Evolutionary conservation across 2,113 vertebrate species (phyloP).

Genomic region (Proterorhinus semilunaris): DNA sequence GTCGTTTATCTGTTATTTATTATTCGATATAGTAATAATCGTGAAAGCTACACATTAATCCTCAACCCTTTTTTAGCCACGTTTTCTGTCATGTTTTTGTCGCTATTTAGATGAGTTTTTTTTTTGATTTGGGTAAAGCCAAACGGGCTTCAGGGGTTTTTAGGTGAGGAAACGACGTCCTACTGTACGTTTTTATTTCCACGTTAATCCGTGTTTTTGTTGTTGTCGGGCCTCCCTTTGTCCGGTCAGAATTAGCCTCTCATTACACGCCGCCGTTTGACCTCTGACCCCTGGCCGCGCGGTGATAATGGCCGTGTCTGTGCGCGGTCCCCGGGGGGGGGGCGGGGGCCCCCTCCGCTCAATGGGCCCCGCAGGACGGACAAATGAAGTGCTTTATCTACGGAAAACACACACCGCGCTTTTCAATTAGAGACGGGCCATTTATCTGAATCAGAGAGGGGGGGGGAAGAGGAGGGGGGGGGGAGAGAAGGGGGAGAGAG

Average conservation of each 20-base stretch:
- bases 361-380: neutral
- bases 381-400: neutral
- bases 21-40: too few species aligned
- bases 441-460: neutral
- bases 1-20: too few species aligned
- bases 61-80: too few species aligned
- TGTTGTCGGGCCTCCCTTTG: neutral
- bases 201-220: too few species aligned
- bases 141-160: too few species aligned
- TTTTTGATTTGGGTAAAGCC: too few species aligned
- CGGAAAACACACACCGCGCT: neutral
- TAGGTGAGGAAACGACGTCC: too few species aligned
- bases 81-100: too few species aligned
- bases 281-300: conserved; percentile 33
- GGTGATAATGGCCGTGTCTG: conserved; percentile 39
- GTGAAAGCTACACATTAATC: too few species aligned
- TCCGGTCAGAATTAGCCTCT: conserved; percentile 39
- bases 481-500: neutral
- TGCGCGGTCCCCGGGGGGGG: neutral
- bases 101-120: too few species aligned
- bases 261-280: conserved; percentile 38
- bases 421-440: neutral
- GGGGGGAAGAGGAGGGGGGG: too few species aligned
- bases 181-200: too few species aligned
- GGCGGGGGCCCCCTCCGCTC: neutral